phyloP scores from a whole-genome alignment of 1,140 invertebrate genomes.

The Temnothorax nylanderi region DNA sequence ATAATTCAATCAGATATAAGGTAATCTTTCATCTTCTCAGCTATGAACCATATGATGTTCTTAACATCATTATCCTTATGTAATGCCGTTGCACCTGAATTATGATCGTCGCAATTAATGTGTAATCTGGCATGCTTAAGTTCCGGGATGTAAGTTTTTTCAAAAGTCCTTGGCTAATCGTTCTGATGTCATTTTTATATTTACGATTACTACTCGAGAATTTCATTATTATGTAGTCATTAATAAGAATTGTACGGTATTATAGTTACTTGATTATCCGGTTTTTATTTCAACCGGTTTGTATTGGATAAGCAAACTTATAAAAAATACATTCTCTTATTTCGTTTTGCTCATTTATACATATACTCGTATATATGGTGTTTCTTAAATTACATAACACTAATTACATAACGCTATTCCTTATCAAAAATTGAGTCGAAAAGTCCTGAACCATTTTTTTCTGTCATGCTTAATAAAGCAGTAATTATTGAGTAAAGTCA shows the following conservation, averaged over 20 bases:
- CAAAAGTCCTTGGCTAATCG: neutral
- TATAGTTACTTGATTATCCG: neutral
- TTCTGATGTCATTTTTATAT: neutral
- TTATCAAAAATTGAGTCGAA: too few relatives aligned
- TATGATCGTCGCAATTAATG: neutral
- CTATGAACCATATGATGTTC: too few relatives aligned
- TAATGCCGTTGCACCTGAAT: neutral
- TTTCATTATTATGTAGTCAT: neutral
- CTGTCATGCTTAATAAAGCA: too few relatives aligned
- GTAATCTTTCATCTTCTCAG: too few relatives aligned
- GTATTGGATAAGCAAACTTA: neutral
- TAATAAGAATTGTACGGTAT: neutral
- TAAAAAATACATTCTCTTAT: neutral
- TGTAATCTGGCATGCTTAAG: neutral
- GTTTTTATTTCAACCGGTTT: slow-evolving; percentile 1
- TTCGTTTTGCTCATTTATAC: neutral
- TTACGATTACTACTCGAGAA: neutral
- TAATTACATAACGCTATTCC: too few relatives aligned
- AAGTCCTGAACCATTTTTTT: too few relatives aligned
- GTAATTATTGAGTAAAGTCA: too few relatives aligned
- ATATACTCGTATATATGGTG: too few relatives aligned
- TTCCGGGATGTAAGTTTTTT: neutral
- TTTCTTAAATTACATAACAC: too few relatives aligned
- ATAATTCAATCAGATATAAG: too few relatives aligned
- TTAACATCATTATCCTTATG: neutral